Conservation (phyloP, 2,888 invertebrate species). For the Syritta pipiens region DNA sequence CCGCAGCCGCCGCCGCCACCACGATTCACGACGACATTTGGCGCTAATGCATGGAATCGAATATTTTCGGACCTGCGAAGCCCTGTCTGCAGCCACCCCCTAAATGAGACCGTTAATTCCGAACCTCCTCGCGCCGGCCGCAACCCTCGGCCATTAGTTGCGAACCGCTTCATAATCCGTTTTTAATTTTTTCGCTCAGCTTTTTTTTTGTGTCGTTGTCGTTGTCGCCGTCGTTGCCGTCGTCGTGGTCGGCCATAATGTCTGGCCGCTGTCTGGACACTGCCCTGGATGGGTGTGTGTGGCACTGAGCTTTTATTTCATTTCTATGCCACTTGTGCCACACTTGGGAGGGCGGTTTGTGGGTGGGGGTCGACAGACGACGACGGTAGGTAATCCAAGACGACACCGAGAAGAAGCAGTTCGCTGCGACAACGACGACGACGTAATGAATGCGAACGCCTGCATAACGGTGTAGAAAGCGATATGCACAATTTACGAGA, state of each 20-base stretch:
- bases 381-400: neutral
- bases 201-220: conserved; percentile 5
- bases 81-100: conserved; percentile 11
- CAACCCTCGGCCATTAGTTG: conserved; percentile 29
- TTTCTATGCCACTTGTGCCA: neutral
- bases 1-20: neutral
- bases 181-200: conserved; percentile 46
- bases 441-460: neutral
- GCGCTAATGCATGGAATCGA: conserved; percentile 28
- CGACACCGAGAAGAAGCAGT: neutral
- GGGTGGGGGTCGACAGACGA: no score
- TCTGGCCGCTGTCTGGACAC: conserved; percentile 24
- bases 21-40: conserved; percentile 1
- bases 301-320: conserved; percentile 7
- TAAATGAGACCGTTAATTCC: conserved; percentile 13
- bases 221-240: neutral
- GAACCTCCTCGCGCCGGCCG: neutral
- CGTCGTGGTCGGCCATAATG: conserved; percentile 1
- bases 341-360: neutral
- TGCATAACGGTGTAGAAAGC: neutral
- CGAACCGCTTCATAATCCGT: conserved; percentile 57
- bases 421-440: neutral
- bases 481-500: conserved; percentile 34
- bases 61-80: conserved; percentile 10
- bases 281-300: neutral